Evolutionary conservation across 2,888 invertebrate species (phyloP), one percentile per base, ranked within the genome.

Genomic region (Caradrina kadenii): DNA sequence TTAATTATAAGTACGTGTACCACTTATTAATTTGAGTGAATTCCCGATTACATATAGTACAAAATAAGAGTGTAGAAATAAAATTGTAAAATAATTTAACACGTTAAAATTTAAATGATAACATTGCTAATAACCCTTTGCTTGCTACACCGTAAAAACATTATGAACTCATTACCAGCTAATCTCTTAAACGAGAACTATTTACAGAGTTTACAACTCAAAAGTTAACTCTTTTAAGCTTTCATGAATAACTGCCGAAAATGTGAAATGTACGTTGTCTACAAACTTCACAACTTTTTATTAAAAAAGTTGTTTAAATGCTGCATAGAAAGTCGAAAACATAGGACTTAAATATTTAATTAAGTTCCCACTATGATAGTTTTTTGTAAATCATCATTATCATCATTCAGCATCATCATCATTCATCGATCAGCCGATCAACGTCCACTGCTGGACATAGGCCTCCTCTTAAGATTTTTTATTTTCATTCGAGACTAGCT

Each of bases 231-330:
- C 17, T 63, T 59, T 60, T 55, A 53, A 49, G 19, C 22, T 48
- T 63, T 48, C n/a, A 35, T n/a, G 10, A 17, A 39, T n/a, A 75
- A 61, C 55, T 59, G 49, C 17, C 10, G 4, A 53, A 68, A 74
- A 55, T 22, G 10, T 22, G 11, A 56, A 73, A 65, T 19, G 19
- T 56, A 21, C 2, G 10, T 3, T 56, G 13, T 49, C 19, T 39
- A 22, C 15, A 22, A 76, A 69, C 76, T 49, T 73, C 22, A n/a
- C 49, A 42, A 39, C n/a, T 15, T 26, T 45, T 63, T 48, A 76
- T 65, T 21, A 22, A 48, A 62, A 65, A 77, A 52, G 52, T 69
- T 74, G 21, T 55, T 39, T n/a, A 49, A 66, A 60, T n/a, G 15
- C 8, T n/a, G 22, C 15, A n/a, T 31, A 55, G 15, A n/a, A 17